Percentiles rank a stretch among this genome's conserved stretches.
Evolutionary conservation across 2,797 vertebrate species (phyloP).

Genomic region (Neopelma chrysocephalum): DNA sequence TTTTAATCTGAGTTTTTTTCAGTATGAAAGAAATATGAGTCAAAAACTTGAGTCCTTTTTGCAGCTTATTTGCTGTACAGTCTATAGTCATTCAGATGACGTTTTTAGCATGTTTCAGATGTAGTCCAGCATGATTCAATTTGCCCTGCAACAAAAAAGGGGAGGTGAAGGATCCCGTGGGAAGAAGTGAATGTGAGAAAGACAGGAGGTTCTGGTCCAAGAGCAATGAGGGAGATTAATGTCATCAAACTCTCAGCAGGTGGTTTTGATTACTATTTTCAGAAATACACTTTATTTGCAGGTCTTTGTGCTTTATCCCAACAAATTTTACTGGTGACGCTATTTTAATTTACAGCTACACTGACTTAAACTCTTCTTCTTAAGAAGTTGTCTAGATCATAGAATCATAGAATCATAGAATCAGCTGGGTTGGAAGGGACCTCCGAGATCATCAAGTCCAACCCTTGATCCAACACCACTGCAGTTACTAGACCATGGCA

Average conservation of each 20-base stretch:
- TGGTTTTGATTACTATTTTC: not conserved
- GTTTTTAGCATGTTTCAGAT: not conserved
- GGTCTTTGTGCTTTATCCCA: not conserved
- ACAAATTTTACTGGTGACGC: not conserved
- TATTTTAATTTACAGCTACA: not conserved
- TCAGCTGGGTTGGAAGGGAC: no score
- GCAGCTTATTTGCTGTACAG: not conserved
- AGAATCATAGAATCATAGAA: no score
- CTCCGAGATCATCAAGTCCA: no score
- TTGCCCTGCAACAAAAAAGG: not conserved
- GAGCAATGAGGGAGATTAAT: not conserved
- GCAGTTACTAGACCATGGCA: no score
- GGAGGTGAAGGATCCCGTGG: not conserved
- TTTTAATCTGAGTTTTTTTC: not conserved
- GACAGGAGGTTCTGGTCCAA: not conserved
- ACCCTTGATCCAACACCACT: no score
- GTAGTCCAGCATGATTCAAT: not conserved
- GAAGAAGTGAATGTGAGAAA: not conserved
- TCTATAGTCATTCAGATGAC: not conserved
- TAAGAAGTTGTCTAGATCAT: not conserved
- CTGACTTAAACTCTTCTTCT: not conserved
- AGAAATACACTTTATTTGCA: not conserved
- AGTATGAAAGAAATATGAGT: not conserved
- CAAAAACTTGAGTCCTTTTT: not conserved
- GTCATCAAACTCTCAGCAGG: not conserved